Percentiles rank a stretch among this genome's conserved stretches.
phyloP scores from a whole-genome alignment of 2,888 invertebrate species.

The Macaria liturata region DNA sequence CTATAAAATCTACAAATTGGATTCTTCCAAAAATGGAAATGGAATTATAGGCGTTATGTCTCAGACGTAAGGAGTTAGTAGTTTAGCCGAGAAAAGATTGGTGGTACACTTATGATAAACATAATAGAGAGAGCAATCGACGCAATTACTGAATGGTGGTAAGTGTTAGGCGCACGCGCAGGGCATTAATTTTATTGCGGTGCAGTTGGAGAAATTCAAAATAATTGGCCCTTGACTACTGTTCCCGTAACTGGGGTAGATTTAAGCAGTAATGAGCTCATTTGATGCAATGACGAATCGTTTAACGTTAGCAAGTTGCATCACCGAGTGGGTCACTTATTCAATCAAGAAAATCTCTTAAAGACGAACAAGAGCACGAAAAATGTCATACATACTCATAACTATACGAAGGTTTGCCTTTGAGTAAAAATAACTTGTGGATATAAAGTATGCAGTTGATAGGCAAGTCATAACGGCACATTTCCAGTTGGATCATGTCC shows the following conservation, averaged over 20 bases:
- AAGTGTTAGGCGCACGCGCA: constrained; percentile 51
- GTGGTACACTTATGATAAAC: constrained; percentile 54
- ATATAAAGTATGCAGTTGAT: constrained; percentile 4
- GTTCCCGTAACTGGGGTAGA: constrained; percentile 33
- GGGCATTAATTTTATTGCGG: constrained; percentile 66
- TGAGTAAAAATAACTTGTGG: not conserved
- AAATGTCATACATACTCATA: not conserved
- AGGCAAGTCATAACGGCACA: constrained; percentile 17
- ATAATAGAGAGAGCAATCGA: constrained; percentile 61
- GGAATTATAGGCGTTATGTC: constrained; percentile 35
- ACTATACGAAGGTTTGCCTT: not conserved
- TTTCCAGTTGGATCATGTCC: constrained; percentile 47
- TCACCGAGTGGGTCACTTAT: constrained; percentile 8
- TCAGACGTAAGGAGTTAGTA: constrained; percentile 35
- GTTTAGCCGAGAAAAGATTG: constrained; percentile 14
- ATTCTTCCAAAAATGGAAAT: constrained; percentile 27
- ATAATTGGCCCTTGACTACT: constrained; percentile 64
- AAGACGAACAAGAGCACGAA: not conserved
- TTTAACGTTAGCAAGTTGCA: constrained; percentile 15
- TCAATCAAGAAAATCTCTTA: not conserved
- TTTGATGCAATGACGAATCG: constrained; percentile 43
- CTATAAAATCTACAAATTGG: constrained; percentile 66
- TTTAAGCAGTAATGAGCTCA: constrained; percentile 42
- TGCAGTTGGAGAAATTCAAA: constrained; percentile 62
- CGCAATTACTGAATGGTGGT: constrained; percentile 60